phyloP scores from a whole-genome alignment of 2,888 invertebrate species.

The Schizotus pectinicornis region DNA sequence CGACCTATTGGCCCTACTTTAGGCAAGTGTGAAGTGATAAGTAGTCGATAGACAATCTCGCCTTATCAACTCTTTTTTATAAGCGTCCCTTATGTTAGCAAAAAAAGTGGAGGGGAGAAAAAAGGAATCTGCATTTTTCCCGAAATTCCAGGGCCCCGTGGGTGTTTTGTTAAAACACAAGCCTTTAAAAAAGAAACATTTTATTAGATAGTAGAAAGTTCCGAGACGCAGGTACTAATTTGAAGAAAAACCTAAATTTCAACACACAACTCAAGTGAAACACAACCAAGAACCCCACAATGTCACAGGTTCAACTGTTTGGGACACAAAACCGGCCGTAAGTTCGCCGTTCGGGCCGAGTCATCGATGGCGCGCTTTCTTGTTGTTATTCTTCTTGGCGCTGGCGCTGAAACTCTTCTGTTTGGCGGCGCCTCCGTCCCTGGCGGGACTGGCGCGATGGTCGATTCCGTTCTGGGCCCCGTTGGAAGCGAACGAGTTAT shows the following conservation, averaged over 20 bases:
- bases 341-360: slow-evolving; percentile 27
- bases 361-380: slow-evolving; percentile 84
- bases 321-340: neutral
- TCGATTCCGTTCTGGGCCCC: slow-evolving; percentile 55
- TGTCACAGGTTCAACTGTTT: neutral
- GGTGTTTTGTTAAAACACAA: too few species aligned
- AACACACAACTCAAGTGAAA: neutral
- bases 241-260: neutral
- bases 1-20: too few species aligned
- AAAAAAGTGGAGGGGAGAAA: too few species aligned
- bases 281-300: neutral
- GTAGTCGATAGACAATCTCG: too few species aligned
- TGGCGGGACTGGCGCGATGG: slow-evolving; percentile 59
- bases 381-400: slow-evolving; percentile 79
- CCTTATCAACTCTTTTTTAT: too few species aligned
- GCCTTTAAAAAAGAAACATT: too few species aligned
- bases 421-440: slow-evolving; percentile 68
- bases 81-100: too few species aligned
- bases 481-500: slow-evolving; percentile 44
- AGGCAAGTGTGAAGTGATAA: too few species aligned
- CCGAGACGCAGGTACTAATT: too few species aligned
- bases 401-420: slow-evolving; percentile 64
- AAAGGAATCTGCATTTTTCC: too few species aligned
- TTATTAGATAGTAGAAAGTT: too few species aligned
- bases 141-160: too few species aligned